Conservation (phyloP, 92 coral and sea anemone species). For the Heliopora coerulea region DNA sequence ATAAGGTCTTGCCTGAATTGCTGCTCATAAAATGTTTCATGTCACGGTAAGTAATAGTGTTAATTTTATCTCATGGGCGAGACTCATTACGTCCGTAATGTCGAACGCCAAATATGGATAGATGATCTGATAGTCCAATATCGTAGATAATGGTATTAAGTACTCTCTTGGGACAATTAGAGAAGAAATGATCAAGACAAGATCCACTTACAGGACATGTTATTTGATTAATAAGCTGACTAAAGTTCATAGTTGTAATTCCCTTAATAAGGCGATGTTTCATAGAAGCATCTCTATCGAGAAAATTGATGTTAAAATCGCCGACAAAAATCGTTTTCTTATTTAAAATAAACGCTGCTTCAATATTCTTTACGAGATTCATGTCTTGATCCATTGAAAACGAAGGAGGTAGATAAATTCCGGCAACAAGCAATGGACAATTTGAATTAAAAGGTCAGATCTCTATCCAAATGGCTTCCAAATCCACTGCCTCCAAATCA, state of each 20-base stretch:
- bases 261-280: constrained; percentile 56
- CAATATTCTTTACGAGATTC: constrained; percentile 33
- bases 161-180: constrained; percentile 56
- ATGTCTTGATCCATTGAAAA: constrained; percentile 30
- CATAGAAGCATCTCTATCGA: constrained; percentile 32
- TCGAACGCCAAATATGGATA: constrained; percentile 57
- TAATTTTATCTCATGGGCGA: not conserved
- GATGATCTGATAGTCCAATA: constrained; percentile 59
- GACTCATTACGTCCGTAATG: constrained; percentile 44
- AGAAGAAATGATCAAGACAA: constrained; percentile 60
- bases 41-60: constrained; percentile 10
- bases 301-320: constrained; percentile 52
- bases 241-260: constrained; percentile 60
- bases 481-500: constrained; percentile 43
- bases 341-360: constrained; percentile 49
- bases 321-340: constrained; percentile 59
- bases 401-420: constrained; percentile 49
- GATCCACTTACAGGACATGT: constrained; percentile 57
- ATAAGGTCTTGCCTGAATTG: constrained; percentile 62
- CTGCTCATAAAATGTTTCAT: constrained; percentile 30
- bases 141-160: constrained; percentile 22
- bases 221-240: constrained; percentile 48
- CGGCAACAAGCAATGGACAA: constrained; percentile 41
- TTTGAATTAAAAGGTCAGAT: constrained; percentile 56
- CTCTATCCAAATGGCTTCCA: constrained; percentile 50